phyloP scores from a whole-genome alignment of 2,797 vertebrate species.

The Catostomus latipinnis region DNA sequence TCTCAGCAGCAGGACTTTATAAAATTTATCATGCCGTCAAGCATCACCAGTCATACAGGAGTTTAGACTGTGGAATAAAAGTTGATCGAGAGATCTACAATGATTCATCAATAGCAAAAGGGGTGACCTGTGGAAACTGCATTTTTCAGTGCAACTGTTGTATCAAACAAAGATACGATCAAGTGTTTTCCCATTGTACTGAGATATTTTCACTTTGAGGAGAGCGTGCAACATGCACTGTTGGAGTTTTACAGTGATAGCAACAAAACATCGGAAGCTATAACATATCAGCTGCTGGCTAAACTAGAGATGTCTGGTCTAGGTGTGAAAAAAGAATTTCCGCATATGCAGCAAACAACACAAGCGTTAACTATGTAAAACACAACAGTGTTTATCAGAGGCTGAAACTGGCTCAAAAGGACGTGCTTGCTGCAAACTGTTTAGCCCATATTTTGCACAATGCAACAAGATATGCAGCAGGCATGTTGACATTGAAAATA shows the following conservation, averaged over 20 bases:
- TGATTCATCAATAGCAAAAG: conserved; percentile 24
- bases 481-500: conserved; percentile 39
- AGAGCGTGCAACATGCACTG: conserved; percentile 20
- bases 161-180: conserved; percentile 36
- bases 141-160: conserved; percentile 32
- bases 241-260: conserved; percentile 24
- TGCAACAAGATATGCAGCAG: conserved; percentile 32
- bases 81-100: conserved; percentile 4
- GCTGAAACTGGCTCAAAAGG: conserved; percentile 24
- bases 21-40: too few relatives aligned
- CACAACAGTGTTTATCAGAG: conserved; percentile 10
- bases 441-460: conserved; percentile 35
- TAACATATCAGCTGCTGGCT: conserved; percentile 32
- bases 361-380: conserved; percentile 32
- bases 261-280: conserved; percentile 29
- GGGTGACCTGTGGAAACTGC: conserved; percentile 29
- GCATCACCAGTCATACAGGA: too few relatives aligned
- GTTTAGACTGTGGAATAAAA: too few relatives aligned
- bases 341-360: conserved; percentile 44
- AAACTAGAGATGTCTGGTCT: conserved; percentile 35
- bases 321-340: conserved; percentile 24
- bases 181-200: conserved; percentile 41
- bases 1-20: too few relatives aligned
- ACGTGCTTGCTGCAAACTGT: conserved; percentile 32
- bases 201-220: conserved; percentile 42